Conservation (phyloP, 53 echinoderm and acorn worm genomes). For the Arbacia lixula region DNA sequence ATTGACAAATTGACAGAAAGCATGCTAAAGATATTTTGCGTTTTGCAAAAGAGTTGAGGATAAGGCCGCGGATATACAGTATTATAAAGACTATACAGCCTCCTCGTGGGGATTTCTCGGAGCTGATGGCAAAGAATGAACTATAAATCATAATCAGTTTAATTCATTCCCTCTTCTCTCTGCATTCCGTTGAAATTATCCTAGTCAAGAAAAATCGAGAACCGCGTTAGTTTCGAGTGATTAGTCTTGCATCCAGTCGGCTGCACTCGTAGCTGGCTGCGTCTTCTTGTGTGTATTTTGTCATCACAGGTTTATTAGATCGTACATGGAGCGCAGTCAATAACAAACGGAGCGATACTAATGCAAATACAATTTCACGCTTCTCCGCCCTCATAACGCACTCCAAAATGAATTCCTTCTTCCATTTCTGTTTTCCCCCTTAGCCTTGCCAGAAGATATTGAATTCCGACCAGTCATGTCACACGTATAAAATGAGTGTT, state of each 20-base stretch:
- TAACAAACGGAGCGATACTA: constrained; percentile 39
- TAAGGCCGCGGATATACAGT: too few species aligned
- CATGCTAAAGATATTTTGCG: too few species aligned
- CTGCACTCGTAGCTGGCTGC: background rate
- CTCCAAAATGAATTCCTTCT: constrained; percentile 41
- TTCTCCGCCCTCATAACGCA: constrained; percentile 27
- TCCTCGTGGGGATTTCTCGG: too few species aligned
- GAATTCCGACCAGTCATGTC: background rate
- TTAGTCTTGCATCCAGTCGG: constrained; percentile 51
- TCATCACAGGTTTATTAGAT: constrained; percentile 25
- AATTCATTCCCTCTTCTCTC: too few species aligned
- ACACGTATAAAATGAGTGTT: too few species aligned
- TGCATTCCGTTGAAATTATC: too few species aligned
- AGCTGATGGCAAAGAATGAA: too few species aligned
- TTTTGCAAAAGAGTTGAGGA: too few species aligned
- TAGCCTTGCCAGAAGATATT: background rate
- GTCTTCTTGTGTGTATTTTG: constrained; percentile 15
- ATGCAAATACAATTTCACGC: constrained; percentile 47
- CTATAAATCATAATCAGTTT: too few species aligned
- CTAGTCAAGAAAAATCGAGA: background rate
- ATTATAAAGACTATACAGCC: too few species aligned
- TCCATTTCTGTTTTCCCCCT: background rate
- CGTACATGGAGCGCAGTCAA: constrained; percentile 36
- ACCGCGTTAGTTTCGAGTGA: constrained; percentile 36
- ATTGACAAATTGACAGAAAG: too few species aligned